Evolutionary conservation across 2,888 invertebrate genomes (phyloP).

Genomic region (Drosophila subsilvestris): DNA sequence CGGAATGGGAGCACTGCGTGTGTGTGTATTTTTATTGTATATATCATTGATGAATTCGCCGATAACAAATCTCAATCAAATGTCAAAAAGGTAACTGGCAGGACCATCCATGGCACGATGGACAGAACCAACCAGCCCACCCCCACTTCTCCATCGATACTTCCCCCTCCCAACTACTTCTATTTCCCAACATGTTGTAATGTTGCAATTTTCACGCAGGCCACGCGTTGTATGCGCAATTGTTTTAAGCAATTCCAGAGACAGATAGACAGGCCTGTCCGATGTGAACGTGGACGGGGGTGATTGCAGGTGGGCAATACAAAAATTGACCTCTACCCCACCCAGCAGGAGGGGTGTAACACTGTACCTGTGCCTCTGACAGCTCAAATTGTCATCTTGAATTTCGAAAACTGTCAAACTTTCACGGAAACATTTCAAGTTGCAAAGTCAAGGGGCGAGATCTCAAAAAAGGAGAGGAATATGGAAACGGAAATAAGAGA

Average conservation of each 20-base stretch:
- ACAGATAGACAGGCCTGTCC: constrained; percentile 16
- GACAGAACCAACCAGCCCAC: constrained; percentile 7
- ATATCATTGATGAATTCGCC: constrained; percentile 83
- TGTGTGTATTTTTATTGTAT: constrained; percentile 78
- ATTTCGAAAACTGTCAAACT: constrained; percentile 65
- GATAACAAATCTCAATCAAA: constrained; percentile 84
- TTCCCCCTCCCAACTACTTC: background rate
- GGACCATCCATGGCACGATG: constrained; percentile 25
- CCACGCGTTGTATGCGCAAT: constrained; percentile 74
- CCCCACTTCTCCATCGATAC: background rate
- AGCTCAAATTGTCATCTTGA: constrained; percentile 81
- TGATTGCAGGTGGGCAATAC: constrained; percentile 37
- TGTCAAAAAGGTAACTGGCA: constrained; percentile 84
- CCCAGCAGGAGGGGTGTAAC: background rate
- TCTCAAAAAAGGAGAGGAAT: background rate
- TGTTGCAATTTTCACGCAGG: constrained; percentile 82
- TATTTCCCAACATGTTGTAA: constrained; percentile 73
- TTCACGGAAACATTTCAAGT: constrained; percentile 31
- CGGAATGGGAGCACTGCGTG: constrained; percentile 10
- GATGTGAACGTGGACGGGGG: background rate
- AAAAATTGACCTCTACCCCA: constrained; percentile 26
- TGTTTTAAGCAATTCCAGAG: constrained; percentile 64
- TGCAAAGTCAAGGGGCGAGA: background rate
- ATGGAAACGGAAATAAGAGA: too few species aligned
- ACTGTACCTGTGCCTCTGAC: constrained; percentile 58